Conservation (phyloP, 2,113 vertebrate species). For the Nothocercus nigrocapillus region DNA sequence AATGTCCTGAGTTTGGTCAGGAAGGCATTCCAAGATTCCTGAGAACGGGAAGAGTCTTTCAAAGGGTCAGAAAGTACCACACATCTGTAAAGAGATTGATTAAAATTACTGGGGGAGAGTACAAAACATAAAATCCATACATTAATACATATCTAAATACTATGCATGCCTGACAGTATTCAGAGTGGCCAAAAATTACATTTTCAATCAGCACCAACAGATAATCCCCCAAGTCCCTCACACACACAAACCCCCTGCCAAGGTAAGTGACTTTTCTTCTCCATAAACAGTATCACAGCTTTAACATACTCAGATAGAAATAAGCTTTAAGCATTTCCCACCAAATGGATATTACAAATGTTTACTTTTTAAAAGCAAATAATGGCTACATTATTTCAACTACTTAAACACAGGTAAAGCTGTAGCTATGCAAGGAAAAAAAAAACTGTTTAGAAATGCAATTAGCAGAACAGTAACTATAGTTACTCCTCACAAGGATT, state of each 20-base stretch:
- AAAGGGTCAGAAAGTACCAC: conserved; percentile 95
- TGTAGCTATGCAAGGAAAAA: neutral
- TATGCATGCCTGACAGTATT: neutral
- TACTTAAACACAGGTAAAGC: neutral
- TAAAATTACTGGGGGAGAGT: neutral
- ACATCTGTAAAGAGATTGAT: conserved; percentile 81
- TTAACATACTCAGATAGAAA: neutral
- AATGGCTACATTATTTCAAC: neutral
- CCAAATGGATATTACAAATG: neutral
- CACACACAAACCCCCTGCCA: no score
- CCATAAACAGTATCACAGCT: neutral
- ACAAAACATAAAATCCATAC: neutral
- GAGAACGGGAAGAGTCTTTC: conserved; percentile 97
- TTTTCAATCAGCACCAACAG: neutral
- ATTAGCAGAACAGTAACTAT: neutral
- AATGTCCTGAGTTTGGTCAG: conserved; percentile 95
- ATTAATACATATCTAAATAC: neutral
- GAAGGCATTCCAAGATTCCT: conserved; percentile 98
- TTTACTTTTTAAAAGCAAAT: neutral
- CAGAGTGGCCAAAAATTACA: neutral
- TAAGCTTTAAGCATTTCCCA: neutral
- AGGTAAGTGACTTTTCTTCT: neutral
- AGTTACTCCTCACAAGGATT: neutral
- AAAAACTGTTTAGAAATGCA: neutral
- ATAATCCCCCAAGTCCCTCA: neutral